phyloP scores from a whole-genome alignment of 2,113 vertebrate species.

The Sphaerodactylus townsendi region DNA sequence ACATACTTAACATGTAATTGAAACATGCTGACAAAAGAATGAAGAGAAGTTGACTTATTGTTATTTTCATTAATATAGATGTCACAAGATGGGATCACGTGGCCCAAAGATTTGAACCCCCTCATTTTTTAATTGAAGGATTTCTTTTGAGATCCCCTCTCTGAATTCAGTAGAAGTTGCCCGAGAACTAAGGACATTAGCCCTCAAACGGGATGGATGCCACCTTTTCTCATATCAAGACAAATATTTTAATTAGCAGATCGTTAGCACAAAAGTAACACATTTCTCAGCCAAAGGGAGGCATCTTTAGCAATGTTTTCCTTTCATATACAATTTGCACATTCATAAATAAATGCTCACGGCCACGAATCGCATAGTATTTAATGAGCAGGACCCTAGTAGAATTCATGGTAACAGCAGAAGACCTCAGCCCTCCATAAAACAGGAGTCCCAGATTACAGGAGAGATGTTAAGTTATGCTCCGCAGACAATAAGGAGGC shows the following conservation, averaged over 20 bases:
- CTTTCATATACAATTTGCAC: slow-evolving; percentile 24
- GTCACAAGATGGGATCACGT: too few relatives aligned
- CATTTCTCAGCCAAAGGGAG: slow-evolving; percentile 11
- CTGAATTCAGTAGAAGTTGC: too few relatives aligned
- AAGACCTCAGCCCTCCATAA: slow-evolving; percentile 37
- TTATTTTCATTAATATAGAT: too few relatives aligned
- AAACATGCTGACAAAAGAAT: too few relatives aligned
- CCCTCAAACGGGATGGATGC: slow-evolving; percentile 39
- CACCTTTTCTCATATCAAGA: slow-evolving; percentile 37
- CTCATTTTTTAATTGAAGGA: too few relatives aligned
- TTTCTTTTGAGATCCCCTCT: too few relatives aligned
- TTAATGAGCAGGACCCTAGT: background rate
- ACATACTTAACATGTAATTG: too few relatives aligned
- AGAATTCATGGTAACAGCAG: slow-evolving; percentile 35
- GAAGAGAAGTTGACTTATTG: too few relatives aligned
- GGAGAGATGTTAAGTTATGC: slow-evolving; percentile 34
- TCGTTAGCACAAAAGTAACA: slow-evolving; percentile 6
- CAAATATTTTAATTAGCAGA: slow-evolving; percentile 45
- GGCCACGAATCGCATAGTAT: background rate
- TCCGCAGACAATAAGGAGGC: slow-evolving; percentile 47
- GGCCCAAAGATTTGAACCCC: too few relatives aligned
- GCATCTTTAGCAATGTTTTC: background rate
- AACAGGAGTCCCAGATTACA: slow-evolving; percentile 51
- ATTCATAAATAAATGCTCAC: slow-evolving; percentile 13
- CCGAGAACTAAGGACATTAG: slow-evolving; percentile 20